Percentiles rank a stretch among this genome's conserved stretches.
Conservation (phyloP, 2,888 invertebrate genomes). For the Eristalinus sepulchralis region DNA sequence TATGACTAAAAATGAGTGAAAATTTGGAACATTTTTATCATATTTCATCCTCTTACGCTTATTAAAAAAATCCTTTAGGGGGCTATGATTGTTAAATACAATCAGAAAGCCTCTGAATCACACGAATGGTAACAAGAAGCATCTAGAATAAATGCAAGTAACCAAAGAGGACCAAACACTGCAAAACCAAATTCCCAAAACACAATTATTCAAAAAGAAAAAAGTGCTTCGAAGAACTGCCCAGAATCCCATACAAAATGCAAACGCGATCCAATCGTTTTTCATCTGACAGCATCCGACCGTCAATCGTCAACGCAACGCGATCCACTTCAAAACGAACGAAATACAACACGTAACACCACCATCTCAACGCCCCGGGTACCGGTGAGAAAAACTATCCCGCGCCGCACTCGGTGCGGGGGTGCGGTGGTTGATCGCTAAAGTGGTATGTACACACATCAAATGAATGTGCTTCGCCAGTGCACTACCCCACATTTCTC, state of each 20-base stretch:
- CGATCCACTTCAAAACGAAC: conserved; percentile 60
- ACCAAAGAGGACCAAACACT: no score
- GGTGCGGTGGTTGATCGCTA: conserved; percentile 33
- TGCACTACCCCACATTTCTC: conserved; percentile 49
- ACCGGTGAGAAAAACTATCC: neutral
- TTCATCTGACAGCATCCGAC: conserved; percentile 28
- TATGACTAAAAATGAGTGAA: no score
- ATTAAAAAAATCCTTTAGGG: no score
- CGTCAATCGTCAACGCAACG: conserved; percentile 58
- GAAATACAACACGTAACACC: conserved; percentile 49
- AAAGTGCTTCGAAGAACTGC: conserved; percentile 33
- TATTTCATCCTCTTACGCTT: no score
- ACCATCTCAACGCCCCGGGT: neutral
- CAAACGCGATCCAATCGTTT: conserved; percentile 15
- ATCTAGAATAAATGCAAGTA: no score
- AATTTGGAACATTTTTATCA: no score
- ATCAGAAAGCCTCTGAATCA: no score
- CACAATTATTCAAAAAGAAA: neutral
- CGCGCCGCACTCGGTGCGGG: neutral
- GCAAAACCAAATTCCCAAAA: no score
- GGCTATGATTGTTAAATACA: no score
- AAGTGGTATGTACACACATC: conserved; percentile 15
- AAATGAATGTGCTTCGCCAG: conserved; percentile 30
- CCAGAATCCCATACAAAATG: neutral
- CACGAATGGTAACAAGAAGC: no score